Conservation (phyloP, 2,888 invertebrate species). For the Eupeodes latifasciatus region DNA sequence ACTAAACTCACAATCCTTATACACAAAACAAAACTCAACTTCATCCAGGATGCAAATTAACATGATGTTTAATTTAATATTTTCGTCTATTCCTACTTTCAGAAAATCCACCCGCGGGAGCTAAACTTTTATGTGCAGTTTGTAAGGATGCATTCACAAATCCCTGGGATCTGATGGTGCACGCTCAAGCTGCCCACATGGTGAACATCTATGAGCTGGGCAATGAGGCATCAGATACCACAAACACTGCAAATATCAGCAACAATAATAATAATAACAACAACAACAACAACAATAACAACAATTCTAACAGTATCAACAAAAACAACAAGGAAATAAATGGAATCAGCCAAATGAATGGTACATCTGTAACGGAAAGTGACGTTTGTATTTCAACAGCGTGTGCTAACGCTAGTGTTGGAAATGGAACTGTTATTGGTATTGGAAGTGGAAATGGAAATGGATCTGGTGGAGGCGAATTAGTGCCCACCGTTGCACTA, state of each 20-base stretch:
- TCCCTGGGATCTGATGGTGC: slow-evolving; percentile 90
- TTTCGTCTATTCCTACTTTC: slow-evolving; percentile 26
- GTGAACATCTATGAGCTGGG: slow-evolving; percentile 89
- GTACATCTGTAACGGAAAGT: slow-evolving; percentile 72
- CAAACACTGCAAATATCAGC: slow-evolving; percentile 68
- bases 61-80: slow-evolving; percentile 39
- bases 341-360: slow-evolving; percentile 71
- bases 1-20: too few relatives aligned
- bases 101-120: slow-evolving; percentile 83
- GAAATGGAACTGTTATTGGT: neutral
- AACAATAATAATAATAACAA: slow-evolving; percentile 56
- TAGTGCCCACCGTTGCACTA: slow-evolving; percentile 51
- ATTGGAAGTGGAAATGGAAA: neutral
- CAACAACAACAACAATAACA: slow-evolving; percentile 74
- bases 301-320: slow-evolving; percentile 65
- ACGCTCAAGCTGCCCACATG: slow-evolving; percentile 89
- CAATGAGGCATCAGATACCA: slow-evolving; percentile 80
- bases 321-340: slow-evolving; percentile 67
- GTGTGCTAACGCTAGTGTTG: neutral
- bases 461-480: slow-evolving; percentile 12
- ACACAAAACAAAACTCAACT: neutral
- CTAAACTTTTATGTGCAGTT: slow-evolving; percentile 87
- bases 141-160: slow-evolving; percentile 88
- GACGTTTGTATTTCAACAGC: slow-evolving; percentile 63
- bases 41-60: slow-evolving; percentile 32